Conservation (phyloP, 2,888 invertebrate genomes). For the Labia minor region DNA sequence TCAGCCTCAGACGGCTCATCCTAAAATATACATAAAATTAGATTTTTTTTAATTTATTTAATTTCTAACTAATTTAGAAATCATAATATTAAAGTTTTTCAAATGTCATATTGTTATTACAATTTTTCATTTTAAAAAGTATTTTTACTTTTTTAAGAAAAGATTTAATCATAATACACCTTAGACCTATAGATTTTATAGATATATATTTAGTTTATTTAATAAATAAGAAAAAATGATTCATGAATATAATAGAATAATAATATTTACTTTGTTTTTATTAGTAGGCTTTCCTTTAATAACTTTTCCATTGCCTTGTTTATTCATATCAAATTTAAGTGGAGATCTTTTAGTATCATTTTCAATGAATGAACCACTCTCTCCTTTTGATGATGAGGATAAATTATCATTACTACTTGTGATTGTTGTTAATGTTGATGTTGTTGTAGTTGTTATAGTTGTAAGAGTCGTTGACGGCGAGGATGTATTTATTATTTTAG, state of each 20-base stretch:
- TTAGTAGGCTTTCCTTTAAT: neutral
- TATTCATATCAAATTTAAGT: neutral
- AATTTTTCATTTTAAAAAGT: no score
- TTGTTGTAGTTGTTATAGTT: neutral
- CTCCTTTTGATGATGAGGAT: neutral
- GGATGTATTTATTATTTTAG: neutral
- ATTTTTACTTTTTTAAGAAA: no score
- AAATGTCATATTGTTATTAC: no score
- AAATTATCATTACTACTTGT: neutral
- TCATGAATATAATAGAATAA: no score
- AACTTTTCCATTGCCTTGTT: neutral
- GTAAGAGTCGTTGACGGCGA: neutral
- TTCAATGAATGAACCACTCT: neutral
- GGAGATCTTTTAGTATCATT: neutral
- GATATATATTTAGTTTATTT: no score
- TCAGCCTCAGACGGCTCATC: constrained; percentile 52
- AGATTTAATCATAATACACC: no score
- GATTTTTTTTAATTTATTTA: no score
- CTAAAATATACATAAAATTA: neutral
- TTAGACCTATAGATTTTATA: no score
- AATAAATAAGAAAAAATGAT: no score
- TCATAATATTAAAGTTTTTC: no score
- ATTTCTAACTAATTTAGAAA: no score
- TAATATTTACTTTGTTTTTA: neutral
- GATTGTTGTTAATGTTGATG: neutral